Evolutionary conservation across 2,797 vertebrate species (phyloP).

Genomic region (Amazonetta brasiliensis): DNA sequence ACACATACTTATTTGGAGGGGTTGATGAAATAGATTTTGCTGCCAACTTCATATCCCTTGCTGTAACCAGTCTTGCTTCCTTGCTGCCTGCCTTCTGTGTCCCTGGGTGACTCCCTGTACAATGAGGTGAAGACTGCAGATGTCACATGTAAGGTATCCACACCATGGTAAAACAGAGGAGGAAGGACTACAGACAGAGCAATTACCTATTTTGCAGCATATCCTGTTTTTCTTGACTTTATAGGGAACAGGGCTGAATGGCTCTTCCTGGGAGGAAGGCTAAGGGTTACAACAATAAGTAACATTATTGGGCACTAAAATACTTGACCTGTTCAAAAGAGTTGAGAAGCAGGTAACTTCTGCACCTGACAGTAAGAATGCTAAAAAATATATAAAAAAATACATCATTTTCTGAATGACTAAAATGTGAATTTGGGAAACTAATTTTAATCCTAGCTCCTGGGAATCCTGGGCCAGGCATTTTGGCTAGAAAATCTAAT

Average conservation of each 20-base stretch:
- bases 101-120: not conserved
- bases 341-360: not conserved
- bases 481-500: slow-evolving; percentile 8
- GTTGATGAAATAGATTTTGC: not conserved
- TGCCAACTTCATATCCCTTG: not conserved
- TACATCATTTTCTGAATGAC: not conserved
- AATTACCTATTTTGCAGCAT: not conserved
- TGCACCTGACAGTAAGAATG: not conserved
- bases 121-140: not conserved
- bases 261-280: not conserved
- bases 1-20: not conserved
- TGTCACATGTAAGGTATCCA: fast-evolving
- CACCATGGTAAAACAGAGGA: not conserved
- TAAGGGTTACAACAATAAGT: not conserved
- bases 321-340: not conserved
- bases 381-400: not conserved
- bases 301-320: not conserved
- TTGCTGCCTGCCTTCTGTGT: not conserved
- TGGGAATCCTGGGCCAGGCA: not conserved
- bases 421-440: not conserved
- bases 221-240: not conserved
- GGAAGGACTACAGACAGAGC: not conserved
- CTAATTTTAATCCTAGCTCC: not conserved
- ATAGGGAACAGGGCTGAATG: not conserved
- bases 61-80: fast-evolving